Evolutionary conservation across 1,140 invertebrate species (phyloP).

Genomic region (Drosophila lacertosa): DNA sequence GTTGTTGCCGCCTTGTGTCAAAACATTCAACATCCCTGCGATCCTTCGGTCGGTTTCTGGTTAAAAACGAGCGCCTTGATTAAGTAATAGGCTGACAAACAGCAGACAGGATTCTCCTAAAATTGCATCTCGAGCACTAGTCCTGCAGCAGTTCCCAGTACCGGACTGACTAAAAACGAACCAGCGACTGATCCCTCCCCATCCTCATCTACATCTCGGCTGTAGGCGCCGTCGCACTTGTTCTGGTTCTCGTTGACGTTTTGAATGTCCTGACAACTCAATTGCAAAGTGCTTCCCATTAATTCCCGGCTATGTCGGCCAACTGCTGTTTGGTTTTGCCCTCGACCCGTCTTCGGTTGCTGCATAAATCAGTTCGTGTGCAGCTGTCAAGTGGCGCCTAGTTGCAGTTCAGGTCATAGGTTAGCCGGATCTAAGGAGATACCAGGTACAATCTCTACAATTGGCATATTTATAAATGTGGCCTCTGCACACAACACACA

Average conservation of each 20-base stretch:
- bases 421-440: constrained; percentile 7
- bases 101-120: constrained; percentile 22
- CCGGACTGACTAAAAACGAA: no score
- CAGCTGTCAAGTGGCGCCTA: constrained; percentile 47
- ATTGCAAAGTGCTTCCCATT: constrained; percentile 73
- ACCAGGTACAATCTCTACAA: not conserved
- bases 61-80: constrained; percentile 70
- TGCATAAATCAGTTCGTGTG: constrained; percentile 62
- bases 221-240: constrained; percentile 53
- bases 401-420: not conserved
- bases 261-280: constrained; percentile 62
- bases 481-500: not conserved
- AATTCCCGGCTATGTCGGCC: constrained; percentile 47
- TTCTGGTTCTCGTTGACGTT: constrained; percentile 2
- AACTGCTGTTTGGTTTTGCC: constrained; percentile 68
- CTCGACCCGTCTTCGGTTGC: constrained; percentile 4
- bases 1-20: constrained; percentile 63
- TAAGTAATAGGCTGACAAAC: constrained; percentile 65
- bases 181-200: no score
- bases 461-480: not conserved
- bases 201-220: constrained; percentile 24
- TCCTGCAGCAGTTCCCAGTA: constrained; percentile 23
- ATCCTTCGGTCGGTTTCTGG: constrained; percentile 43
- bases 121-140: constrained; percentile 16
- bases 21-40: constrained; percentile 53